These are phyloP conservation scores for Hofmannophila pseudospretella DNA, from an alignment of 2,888 invertebrate species.

Conservation along the genomic window DNA sequence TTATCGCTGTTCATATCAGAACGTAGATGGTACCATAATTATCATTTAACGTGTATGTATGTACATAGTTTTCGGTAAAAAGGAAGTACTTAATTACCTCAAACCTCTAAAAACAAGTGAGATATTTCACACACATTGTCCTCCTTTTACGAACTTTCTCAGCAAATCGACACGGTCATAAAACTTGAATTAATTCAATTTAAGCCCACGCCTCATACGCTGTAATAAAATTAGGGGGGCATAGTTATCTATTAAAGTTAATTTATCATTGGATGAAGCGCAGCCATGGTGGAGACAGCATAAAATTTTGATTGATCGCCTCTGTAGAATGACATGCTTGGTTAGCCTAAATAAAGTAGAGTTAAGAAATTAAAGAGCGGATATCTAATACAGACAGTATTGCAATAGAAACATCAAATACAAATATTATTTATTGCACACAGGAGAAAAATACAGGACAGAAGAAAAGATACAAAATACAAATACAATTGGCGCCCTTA, in stretches of 20 bases:
- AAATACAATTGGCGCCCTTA: too few species aligned
- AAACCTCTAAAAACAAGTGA: neutral
- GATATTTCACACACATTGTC: constrained; percentile 2
- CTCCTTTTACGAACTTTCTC: constrained; percentile 21
- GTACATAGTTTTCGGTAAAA: too few species aligned
- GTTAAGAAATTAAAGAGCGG: constrained; percentile 15
- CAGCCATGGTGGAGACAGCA: constrained; percentile 30
- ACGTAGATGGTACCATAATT: too few species aligned
- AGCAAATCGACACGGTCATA: constrained; percentile 26
- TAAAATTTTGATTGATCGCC: constrained; percentile 65
- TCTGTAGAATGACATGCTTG: constrained; percentile 9
- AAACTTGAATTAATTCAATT: constrained; percentile 45
- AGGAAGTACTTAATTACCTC: too few species aligned
- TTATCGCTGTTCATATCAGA: too few species aligned
- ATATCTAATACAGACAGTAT: too few species aligned
- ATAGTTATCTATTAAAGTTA: constrained; percentile 58
- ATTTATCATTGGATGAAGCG: constrained; percentile 53
- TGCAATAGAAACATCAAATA: too few species aligned
- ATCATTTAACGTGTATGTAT: too few species aligned
- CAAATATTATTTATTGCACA: too few species aligned
- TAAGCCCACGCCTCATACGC: constrained; percentile 22
- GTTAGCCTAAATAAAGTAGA: neutral
- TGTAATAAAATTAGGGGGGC: constrained; percentile 32
- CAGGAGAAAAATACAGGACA: too few species aligned
- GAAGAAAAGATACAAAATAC: too few species aligned